Base-by-base conservation (phyloP, 2,797 vertebrate species). In the Phoxinus dragarum region DNA sequence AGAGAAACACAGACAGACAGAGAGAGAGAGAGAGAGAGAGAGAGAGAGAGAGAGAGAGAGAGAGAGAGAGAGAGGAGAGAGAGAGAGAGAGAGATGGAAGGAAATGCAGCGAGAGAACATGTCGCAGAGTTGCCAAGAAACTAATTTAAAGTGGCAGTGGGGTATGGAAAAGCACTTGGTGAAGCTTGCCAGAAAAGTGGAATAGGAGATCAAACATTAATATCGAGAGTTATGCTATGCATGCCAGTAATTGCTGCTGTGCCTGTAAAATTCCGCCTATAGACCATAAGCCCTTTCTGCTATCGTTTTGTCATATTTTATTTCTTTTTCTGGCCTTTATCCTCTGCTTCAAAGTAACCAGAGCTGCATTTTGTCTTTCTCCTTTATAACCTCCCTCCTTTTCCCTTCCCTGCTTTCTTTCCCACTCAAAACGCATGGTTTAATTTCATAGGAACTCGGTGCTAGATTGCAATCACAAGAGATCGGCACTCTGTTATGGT, bases 401-500 rank as follows among this genome's bases (percentile, higher is more conserved):
- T 47, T 72, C 69, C 47, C 52, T 54, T 83, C 54, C 49, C 52
- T 47, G 36, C 86, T 75, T 64, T 69, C 84, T 64, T 85, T 85
- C 84, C 71, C 68, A 49, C 84, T 86, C 61, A 85, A 72, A 88
- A 89, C 73, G 77, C 88, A 69, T 6, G 90, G 92, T 92, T 94
- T 94, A 92, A 93, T 94, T 95, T 94, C 90, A 94, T 93, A 94
- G 93, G 92, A 94, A 94, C 91, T 91, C 89, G 64, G 89, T 89
- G 88, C 91, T 93, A 90, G 92, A 94, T 94, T 93, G 92, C 93
- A 92, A 94, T 94, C 92, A 88, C 91, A 88, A 85, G 91, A 93
- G 92, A 93, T 91, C 19, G 68, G n/a, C 86, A 89, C 71, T 89
- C 86, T 86, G 92, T 93, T 89, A 92, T 90, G 88, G 94, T 91